Conservation (phyloP, 2,113 vertebrate species). For the Muntiacus reevesi region DNA sequence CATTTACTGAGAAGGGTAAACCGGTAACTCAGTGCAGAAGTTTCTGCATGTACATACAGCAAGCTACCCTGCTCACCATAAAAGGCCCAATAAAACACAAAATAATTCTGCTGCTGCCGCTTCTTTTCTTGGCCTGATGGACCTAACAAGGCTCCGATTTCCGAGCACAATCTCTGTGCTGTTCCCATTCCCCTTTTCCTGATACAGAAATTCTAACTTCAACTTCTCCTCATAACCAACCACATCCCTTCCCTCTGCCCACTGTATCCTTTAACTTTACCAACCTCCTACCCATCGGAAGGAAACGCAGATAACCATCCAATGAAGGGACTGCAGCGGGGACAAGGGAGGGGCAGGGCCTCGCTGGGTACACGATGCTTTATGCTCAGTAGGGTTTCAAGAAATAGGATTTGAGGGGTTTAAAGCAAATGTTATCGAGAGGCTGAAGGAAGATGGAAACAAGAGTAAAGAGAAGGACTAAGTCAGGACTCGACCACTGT, state of each 20-base stretch:
- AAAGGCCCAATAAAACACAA: not conserved
- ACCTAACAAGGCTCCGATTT: not conserved
- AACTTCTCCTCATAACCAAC: not conserved
- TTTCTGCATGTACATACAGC: not conserved
- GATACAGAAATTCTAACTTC: not conserved
- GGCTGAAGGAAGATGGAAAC: not conserved
- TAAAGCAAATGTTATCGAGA: not conserved
- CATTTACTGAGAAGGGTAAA: not conserved
- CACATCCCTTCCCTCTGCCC: not conserved
- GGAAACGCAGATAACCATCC: not conserved
- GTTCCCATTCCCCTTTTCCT: not conserved
- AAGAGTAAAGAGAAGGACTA: not conserved
- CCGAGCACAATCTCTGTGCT: not conserved
- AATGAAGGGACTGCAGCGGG: not conserved
- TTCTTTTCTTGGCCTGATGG: not conserved
- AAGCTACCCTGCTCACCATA: not conserved
- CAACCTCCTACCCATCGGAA: not conserved
- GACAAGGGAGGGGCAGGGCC: not conserved
- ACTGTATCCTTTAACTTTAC: not conserved
- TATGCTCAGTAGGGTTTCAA: not conserved
- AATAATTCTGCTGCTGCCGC: not conserved
- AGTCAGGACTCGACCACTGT: accelerated
- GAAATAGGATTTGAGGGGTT: not conserved
- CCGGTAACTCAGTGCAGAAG: not conserved
- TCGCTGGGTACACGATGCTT: accelerated